A percentile compares a stretch with the other conserved stretches of the same genome.
phyloP scores from a whole-genome alignment of 2,113 vertebrate genomes.

The Scomber colias region DNA sequence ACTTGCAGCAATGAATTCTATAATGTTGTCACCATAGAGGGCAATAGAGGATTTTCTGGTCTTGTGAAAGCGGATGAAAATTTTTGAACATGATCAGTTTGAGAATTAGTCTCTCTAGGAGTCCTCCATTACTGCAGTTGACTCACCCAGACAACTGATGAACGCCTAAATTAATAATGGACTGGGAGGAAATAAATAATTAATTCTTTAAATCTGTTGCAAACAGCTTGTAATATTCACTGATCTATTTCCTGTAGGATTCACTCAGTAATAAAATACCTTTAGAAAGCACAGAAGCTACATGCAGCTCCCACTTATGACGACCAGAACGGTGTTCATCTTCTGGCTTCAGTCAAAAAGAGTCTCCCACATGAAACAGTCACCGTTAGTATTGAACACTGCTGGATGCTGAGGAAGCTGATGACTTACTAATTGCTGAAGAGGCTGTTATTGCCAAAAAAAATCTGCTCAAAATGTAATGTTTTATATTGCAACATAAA shows the following conservation, averaged over 20 bases:
- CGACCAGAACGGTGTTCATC: constrained; percentile 7
- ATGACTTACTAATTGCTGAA: constrained; percentile 34
- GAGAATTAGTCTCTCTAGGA: constrained; percentile 34
- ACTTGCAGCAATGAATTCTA: constrained; percentile 9
- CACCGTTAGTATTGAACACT: constrained; percentile 15
- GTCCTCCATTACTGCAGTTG: constrained; percentile 32
- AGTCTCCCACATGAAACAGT: constrained; percentile 35
- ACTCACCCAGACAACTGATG: constrained; percentile 54
- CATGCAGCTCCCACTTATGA: not conserved
- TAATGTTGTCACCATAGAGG: constrained; percentile 10
- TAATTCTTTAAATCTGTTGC: constrained; percentile 67
- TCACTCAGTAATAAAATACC: constrained; percentile 22
- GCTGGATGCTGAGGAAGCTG: not conserved
- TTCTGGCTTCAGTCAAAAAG: constrained; percentile 29
- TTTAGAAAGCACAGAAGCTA: constrained; percentile 36
- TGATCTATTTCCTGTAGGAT: constrained; percentile 30
- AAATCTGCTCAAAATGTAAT: constrained; percentile 3
- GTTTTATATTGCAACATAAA: constrained; percentile 16
- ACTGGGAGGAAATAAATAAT: constrained; percentile 61
- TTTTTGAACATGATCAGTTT: constrained; percentile 28
- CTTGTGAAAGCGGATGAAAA: constrained; percentile 24
- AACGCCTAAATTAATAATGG: constrained; percentile 68
- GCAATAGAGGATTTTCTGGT: constrained; percentile 2
- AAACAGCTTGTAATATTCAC: constrained; percentile 68
- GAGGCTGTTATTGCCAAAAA: constrained; percentile 19